Conservation (phyloP, 2,888 invertebrate genomes). For the Homarus gammarus region DNA sequence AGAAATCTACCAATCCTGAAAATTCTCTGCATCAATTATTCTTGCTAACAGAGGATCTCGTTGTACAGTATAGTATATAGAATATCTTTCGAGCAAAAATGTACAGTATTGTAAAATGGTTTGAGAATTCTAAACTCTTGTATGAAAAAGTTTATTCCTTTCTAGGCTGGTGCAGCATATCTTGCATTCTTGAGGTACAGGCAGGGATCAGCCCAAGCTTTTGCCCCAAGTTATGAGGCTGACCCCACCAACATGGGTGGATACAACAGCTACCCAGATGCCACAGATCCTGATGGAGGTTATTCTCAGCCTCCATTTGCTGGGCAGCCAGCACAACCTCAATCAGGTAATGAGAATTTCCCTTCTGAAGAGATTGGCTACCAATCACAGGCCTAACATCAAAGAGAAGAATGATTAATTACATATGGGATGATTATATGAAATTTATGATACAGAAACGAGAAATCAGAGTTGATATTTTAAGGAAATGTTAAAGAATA, state of each 20-base stretch:
- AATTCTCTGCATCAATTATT: no score
- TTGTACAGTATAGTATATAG: no score
- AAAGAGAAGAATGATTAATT: no score
- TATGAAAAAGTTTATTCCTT: conserved; percentile 2
- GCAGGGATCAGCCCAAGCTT: conserved; percentile 93
- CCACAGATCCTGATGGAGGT: conserved; percentile 75
- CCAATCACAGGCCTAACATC: conserved; percentile 44
- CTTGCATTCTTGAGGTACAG: conserved; percentile 96
- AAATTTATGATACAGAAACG: no score
- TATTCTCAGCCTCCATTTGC: conserved; percentile 76
- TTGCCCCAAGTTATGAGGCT: conserved; percentile 91
- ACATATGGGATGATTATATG: no score
- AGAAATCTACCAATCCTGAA: no score
- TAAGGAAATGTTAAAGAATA: no score
- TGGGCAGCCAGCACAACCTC: conserved; percentile 68
- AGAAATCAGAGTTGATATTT: no score
- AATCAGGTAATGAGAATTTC: conserved; percentile 52
- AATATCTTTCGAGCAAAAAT: no score
- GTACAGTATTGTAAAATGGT: no score
- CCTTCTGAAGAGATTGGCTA: conserved; percentile 30
- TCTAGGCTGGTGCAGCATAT: conserved; percentile 92
- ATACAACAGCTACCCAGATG: conserved; percentile 76
- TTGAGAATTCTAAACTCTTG: no score
- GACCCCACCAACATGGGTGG: conserved; percentile 79
- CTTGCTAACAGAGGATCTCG: no score